phyloP scores from a whole-genome alignment of 2,888 invertebrate species.

The Idaea dimidiata region DNA sequence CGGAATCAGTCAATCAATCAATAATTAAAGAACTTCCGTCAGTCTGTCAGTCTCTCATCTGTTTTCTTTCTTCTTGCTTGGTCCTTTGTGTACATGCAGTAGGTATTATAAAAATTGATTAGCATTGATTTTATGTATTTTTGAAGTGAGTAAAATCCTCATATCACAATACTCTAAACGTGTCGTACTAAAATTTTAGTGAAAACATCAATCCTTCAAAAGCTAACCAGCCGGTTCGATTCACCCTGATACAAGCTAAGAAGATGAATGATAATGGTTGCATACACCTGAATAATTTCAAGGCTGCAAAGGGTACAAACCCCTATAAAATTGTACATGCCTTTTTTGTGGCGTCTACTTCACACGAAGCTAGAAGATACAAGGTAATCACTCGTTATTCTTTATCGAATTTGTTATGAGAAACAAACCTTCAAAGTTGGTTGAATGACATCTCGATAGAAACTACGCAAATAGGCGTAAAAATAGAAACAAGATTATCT shows the following conservation, averaged over 20 bases:
- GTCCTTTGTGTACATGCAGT: background rate
- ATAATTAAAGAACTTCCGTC: background rate
- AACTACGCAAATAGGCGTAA: constrained; percentile 30
- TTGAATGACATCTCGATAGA: constrained; percentile 30
- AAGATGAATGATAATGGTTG: constrained; percentile 87
- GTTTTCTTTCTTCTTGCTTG: constrained; percentile 4
- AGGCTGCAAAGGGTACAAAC: constrained; percentile 87
- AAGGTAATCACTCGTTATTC: constrained; percentile 82
- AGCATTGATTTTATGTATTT: constrained; percentile 18
- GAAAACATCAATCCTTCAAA: background rate
- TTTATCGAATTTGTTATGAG: background rate
- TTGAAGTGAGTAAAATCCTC: background rate
- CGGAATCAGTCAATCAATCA: background rate
- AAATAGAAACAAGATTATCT: background rate
- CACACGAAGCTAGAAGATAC: constrained; percentile 88
- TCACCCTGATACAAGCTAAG: constrained; percentile 7
- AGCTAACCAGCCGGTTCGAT: constrained; percentile 4
- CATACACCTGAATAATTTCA: constrained; percentile 89
- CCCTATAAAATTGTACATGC: constrained; percentile 90
- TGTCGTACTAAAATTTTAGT: background rate
- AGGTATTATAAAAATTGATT: constrained; percentile 23
- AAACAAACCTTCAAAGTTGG: constrained; percentile 12
- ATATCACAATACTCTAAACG: background rate
- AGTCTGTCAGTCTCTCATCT: constrained; percentile 2
- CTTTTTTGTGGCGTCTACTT: constrained; percentile 91